phyloP scores from a whole-genome alignment of 2,113 vertebrate species.

The Rhea pennata region DNA sequence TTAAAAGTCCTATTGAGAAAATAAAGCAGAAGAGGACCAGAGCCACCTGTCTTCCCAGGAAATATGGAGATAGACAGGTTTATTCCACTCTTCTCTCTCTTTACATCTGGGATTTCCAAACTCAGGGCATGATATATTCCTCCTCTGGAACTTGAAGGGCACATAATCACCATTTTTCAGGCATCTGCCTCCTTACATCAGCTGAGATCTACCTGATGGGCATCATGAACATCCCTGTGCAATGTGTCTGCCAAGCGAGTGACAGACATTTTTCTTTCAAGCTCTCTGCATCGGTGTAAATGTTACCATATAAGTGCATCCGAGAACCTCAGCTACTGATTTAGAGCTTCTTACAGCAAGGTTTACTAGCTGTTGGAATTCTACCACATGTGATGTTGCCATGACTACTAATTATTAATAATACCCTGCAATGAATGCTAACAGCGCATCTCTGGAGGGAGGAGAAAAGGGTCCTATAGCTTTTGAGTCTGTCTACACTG shows the following conservation, averaged over 20 bases:
- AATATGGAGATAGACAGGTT: neutral
- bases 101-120: neutral
- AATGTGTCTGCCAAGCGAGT: neutral
- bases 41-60: neutral
- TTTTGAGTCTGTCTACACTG: neutral
- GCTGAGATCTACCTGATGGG: neutral
- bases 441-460: neutral
- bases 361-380: neutral
- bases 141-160: neutral
- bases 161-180: neutral
- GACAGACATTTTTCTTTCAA: neutral
- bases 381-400: neutral
- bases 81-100: neutral
- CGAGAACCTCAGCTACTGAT: neutral
- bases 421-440: neutral
- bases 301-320: too few relatives aligned
- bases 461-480: neutral
- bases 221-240: neutral
- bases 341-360: neutral
- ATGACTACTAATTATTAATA: neutral
- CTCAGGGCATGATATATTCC: neutral
- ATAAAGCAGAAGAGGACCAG: neutral
- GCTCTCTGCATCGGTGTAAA: neutral
- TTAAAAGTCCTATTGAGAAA: neutral
- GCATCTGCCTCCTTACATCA: neutral